These are phyloP conservation scores for Sepiola atlantica DNA, from an alignment of 2,888 invertebrate species.

Conservation along the genomic window DNA sequence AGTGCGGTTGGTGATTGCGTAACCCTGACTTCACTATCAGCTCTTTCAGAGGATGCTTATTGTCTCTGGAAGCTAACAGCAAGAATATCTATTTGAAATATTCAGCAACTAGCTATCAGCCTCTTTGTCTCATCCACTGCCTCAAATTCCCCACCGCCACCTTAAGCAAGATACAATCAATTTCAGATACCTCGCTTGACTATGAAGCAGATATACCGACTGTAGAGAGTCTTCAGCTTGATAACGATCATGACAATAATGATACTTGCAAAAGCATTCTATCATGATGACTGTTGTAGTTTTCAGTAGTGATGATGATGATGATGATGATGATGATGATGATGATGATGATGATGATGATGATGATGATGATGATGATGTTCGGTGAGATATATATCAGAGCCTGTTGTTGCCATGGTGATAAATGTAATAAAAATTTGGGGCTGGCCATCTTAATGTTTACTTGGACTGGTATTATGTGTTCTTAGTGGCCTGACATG, in stretches of 20 bases:
- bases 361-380: neutral
- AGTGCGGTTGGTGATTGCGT: no score
- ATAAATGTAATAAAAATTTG: constrained; percentile 10
- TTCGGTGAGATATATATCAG: neutral
- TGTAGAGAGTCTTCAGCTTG: no score
- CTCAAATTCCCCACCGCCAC: neutral
- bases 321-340: neutral
- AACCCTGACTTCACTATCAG: no score
- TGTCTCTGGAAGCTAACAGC: no score
- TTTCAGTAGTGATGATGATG: neutral
- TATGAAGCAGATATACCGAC: neutral
- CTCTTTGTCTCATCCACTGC: neutral
- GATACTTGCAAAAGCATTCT: neutral
- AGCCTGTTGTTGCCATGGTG: constrained; percentile 13
- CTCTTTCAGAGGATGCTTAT: no score
- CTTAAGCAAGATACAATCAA: neutral
- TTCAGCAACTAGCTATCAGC: neutral
- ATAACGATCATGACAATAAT: neutral
- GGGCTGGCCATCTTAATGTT: constrained; percentile 32
- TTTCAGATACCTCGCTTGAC: neutral
- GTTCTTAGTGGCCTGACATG: constrained; percentile 13
- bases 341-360: neutral
- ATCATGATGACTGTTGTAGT: neutral
- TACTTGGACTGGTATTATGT: constrained; percentile 19
- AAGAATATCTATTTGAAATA: neutral